Percentiles rank a stretch among this genome's conserved stretches.
Evolutionary conservation across 2,888 invertebrate species (phyloP).

Genomic region (Trypoxylon attenuatum): DNA sequence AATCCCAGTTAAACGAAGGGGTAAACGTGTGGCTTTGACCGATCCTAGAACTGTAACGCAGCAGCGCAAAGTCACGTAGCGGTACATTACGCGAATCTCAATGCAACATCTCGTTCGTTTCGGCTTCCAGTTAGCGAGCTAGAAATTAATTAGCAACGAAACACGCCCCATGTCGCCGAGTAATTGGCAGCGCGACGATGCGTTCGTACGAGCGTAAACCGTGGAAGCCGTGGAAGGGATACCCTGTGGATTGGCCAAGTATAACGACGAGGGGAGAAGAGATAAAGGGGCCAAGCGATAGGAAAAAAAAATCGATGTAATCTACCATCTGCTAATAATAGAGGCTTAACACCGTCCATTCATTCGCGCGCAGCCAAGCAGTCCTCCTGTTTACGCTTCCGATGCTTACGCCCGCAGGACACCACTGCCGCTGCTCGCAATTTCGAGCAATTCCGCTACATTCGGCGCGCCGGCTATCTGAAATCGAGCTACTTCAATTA

Average conservation of each 20-base stretch:
- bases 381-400: slow-evolving; percentile 34
- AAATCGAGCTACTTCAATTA: slow-evolving; percentile 10
- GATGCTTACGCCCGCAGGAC: neutral
- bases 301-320: slow-evolving; percentile 70
- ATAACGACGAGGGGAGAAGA: slow-evolving; percentile 36
- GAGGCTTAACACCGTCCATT: slow-evolving; percentile 67
- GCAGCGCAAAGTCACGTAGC: too few species aligned
- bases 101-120: slow-evolving; percentile 4
- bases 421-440: slow-evolving; percentile 2
- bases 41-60: too few species aligned
- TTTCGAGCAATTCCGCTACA: slow-evolving; percentile 1
- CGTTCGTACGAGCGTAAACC: slow-evolving; percentile 70
- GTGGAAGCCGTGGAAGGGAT: slow-evolving; percentile 54
- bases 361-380: slow-evolving; percentile 46
- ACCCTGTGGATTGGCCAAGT: slow-evolving; percentile 34
- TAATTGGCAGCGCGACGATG: slow-evolving; percentile 70
- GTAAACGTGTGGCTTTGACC: too few species aligned
- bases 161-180: slow-evolving; percentile 58
- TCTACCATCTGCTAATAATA: slow-evolving; percentile 73
- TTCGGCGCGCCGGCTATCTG: neutral
- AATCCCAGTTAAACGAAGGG: too few species aligned
- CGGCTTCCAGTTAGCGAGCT: slow-evolving; percentile 40
- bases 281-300: slow-evolving; percentile 32
- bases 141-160: slow-evolving; percentile 72
- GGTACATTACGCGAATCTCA: neutral